Conservation (phyloP, 2,888 invertebrate genomes). For the Rotaria magnacalcarata region DNA sequence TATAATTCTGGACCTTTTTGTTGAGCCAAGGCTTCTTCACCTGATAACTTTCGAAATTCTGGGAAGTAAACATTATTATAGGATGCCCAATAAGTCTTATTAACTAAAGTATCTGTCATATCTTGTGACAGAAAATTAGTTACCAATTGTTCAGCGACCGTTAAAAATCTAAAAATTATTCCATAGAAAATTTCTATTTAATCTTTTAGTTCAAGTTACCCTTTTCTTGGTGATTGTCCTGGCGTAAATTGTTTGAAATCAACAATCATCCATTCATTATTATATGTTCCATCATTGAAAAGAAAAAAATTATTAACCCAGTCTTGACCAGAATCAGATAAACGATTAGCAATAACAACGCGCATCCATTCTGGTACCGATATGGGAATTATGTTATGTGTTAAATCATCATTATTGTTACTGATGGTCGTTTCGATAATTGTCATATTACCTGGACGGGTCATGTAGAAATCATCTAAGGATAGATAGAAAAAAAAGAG, state of each 20-base stretch:
- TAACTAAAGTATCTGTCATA: constrained; percentile 66
- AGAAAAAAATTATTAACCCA: constrained; percentile 71
- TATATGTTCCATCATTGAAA: constrained; percentile 72
- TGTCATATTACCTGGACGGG: constrained; percentile 54
- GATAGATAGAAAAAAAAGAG: background rate
- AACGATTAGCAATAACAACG: constrained; percentile 75
- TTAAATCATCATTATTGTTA: constrained; percentile 70
- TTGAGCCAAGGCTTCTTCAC: constrained; percentile 63
- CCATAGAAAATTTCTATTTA: background rate
- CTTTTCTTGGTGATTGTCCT: constrained; percentile 51
- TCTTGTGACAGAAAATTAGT: constrained; percentile 64
- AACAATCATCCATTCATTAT: constrained; percentile 80
- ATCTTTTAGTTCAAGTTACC: constrained; percentile 53
- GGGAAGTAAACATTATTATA: constrained; percentile 66
- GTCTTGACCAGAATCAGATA: constrained; percentile 69
- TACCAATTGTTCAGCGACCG: constrained; percentile 41
- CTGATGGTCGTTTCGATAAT: constrained; percentile 74
- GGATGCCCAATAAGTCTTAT: constrained; percentile 70
- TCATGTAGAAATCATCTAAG: constrained; percentile 23
- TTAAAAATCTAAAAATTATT: constrained; percentile 15
- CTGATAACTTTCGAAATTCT: constrained; percentile 51
- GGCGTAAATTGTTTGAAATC: constrained; percentile 69
- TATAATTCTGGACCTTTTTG: constrained; percentile 65
- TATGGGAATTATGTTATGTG: constrained; percentile 67
- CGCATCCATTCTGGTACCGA: constrained; percentile 70